Conservation (phyloP, 1,140 invertebrate genomes). For the Thrips palmi region DNA sequence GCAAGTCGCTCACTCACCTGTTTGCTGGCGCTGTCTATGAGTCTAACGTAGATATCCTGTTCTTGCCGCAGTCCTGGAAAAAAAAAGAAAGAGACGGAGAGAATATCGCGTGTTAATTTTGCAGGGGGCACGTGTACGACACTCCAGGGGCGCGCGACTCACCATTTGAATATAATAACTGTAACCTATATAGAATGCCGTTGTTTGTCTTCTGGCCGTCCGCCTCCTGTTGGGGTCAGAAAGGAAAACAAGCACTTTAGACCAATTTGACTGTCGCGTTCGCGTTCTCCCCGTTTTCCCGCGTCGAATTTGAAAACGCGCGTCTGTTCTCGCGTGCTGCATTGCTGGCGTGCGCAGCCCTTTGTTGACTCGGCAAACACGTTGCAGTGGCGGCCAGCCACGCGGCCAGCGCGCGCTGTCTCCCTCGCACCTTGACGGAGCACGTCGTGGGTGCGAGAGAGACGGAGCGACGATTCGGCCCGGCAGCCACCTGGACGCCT, state of each 20-base stretch:
- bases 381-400: too few species aligned
- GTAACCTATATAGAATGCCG: constrained; percentile 94
- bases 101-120: too few species aligned
- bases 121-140: too few species aligned
- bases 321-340: too few species aligned
- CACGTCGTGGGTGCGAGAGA: too few species aligned
- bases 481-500: too few species aligned
- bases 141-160: constrained; percentile 23
- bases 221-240: constrained; percentile 49
- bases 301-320: neutral
- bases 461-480: too few species aligned
- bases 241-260: neutral
- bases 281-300: neutral
- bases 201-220: constrained; percentile 98
- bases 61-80: constrained; percentile 88
- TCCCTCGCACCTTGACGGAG: too few species aligned
- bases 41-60: constrained; percentile 92
- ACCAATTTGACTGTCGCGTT: neutral
- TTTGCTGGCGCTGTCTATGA: constrained; percentile 97
- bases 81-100: too few species aligned
- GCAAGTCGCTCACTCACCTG: too few species aligned
- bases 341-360: neutral
- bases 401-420: too few species aligned
- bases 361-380: neutral
- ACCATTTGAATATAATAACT: constrained; percentile 94